Evolutionary conservation across 2,888 invertebrate genomes (phyloP).

Genomic region (Torymus texanus): DNA sequence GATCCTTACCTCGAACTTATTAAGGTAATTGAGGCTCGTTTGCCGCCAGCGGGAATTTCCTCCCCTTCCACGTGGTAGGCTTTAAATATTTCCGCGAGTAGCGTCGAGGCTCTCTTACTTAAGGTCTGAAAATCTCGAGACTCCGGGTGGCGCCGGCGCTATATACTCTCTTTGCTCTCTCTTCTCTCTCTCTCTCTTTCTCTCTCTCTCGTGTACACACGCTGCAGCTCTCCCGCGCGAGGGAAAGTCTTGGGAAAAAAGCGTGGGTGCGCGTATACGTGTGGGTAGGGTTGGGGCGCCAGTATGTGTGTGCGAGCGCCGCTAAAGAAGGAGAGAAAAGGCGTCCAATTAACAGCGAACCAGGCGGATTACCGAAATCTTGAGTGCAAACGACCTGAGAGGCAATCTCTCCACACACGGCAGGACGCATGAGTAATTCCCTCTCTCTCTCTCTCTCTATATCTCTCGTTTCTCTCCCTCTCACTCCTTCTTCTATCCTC

Average conservation of each 20-base stretch:
- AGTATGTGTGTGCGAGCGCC: not conserved
- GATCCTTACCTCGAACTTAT: constrained; percentile 37
- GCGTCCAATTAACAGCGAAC: constrained; percentile 62
- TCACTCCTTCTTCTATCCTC: constrained; percentile 25
- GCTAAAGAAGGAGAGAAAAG: constrained; percentile 47
- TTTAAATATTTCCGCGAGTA: constrained; percentile 40
- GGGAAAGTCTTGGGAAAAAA: not conserved
- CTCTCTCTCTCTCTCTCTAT: constrained; percentile 49
- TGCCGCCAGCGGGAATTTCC: not conserved
- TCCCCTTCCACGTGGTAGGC: constrained; percentile 2
- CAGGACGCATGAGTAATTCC: constrained; percentile 55
- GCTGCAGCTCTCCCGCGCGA: constrained; percentile 12
- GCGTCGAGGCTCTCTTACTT: constrained; percentile 29
- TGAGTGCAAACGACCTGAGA: constrained; percentile 62
- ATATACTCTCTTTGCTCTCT: not conserved
- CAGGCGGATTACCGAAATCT: constrained; percentile 63
- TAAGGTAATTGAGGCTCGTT: constrained; percentile 51
- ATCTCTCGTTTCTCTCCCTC: constrained; percentile 34
- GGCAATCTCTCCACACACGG: constrained; percentile 66
- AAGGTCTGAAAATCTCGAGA: constrained; percentile 45
- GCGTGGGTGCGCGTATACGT: not conserved
- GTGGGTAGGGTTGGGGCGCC: not conserved
- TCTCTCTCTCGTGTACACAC: constrained; percentile 6
- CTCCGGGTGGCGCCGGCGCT: not conserved
- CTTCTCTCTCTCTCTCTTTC: constrained; percentile 1